Evolutionary conservation across 2,113 vertebrate species (phyloP), one percentile per base, ranked within the genome.

Genomic region (Takifugu bimaculatus): DNA sequence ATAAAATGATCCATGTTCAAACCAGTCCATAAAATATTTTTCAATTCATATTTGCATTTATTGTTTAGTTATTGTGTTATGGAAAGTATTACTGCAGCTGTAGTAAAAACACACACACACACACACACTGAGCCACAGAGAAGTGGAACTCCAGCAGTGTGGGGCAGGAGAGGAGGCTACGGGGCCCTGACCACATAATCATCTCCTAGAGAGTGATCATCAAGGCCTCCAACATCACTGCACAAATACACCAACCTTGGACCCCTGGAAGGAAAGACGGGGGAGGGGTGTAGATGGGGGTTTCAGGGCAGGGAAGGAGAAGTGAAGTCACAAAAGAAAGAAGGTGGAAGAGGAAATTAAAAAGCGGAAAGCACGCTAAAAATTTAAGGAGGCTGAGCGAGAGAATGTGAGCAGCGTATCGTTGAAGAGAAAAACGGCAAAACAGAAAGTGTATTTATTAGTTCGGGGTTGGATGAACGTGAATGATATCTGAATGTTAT

Each of bases 151-250:
- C 78, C 77, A 78, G 78, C 76, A 60, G 85, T 68, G 83, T 60
- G 4, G 86, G 79, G 79, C 79, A 80, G 80, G 64, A 63, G 59
- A 74, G 79, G 73, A 78, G 80, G 79, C 81, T 83, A 70, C 74
- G 70, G 72, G 84, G 75, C 68, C 67, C 82, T 85, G 85, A 84
- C 80, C 85, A 87, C 80, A 78, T 88, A 88, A 89, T 90, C 85
- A 88, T 88, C 77, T 88, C 83, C 78, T 83, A 76, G 71, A 82
- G 83, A 85, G 80, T 81, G 79, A 87, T 87, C 83, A 88, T 82
- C 83, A 83, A 80, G 67, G 79, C 83, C 83, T 85, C 81, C 72
- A 82, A 86, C 82, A 83, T 82, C 70, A 71, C 81, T 77, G 77
- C 77, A 76, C 81, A 87, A 82, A 85, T 70, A 84, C 74, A 77